These are phyloP conservation scores for Plebejus anna DNA, from an alignment of 2,888 invertebrate species.

Conservation along the genomic window DNA sequence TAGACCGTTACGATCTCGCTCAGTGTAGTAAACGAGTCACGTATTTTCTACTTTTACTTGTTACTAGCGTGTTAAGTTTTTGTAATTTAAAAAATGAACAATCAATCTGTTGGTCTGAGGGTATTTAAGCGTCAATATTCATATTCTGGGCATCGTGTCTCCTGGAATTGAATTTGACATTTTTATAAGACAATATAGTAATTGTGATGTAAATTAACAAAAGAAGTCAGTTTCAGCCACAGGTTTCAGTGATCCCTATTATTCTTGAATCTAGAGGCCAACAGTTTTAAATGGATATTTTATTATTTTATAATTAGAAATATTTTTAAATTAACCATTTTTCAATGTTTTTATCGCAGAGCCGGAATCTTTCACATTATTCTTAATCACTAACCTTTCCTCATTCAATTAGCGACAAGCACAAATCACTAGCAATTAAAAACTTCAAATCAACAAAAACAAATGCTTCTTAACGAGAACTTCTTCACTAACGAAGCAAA, in stretches of 20 bases:
- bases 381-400: slow-evolving; percentile 11
- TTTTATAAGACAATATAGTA: not conserved
- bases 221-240: not conserved
- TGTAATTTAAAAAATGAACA: not conserved
- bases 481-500: slow-evolving; percentile 29
- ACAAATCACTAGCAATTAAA: slow-evolving; percentile 28
- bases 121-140: too few species aligned
- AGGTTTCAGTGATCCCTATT: not conserved
- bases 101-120: too few species aligned
- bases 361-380: not conserved
- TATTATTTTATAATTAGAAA: not conserved
- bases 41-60: not conserved
- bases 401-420: slow-evolving; percentile 27
- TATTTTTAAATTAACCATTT: not conserved
- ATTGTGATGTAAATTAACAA: not conserved
- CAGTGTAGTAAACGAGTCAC: not conserved
- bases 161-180: too few species aligned
- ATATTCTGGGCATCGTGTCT: too few species aligned
- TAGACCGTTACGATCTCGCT: slow-evolving; percentile 25
- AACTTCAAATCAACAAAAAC: slow-evolving; percentile 30
- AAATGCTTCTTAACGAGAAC: slow-evolving; percentile 27
- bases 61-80: not conserved
- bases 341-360: not conserved
- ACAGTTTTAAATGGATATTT: not conserved
- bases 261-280: not conserved